Base-by-base conservation (phyloP, 2,888 invertebrate genomes). In the Metellina segmentata region DNA sequence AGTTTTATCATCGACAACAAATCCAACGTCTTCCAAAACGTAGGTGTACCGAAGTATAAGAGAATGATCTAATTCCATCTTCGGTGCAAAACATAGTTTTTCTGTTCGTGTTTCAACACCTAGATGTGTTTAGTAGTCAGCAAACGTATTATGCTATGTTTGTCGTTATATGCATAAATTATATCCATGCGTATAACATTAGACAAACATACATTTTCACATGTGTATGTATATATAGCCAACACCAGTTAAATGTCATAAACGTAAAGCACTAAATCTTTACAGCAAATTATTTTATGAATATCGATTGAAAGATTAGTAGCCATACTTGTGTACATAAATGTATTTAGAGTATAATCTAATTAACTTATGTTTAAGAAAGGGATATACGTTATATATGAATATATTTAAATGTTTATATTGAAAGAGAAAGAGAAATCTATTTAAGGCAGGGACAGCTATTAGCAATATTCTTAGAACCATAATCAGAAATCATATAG, bases 11-110 rank as follows among this genome's bases (percentile, higher is more conserved):
- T 91, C 88, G 49, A 69, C 92, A 86, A 81, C 82, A 86, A 92
- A 92, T 92, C 92, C 92, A 92, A 83, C 52, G 92, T 92, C 92
- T 92, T 92, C 92, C 92, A 92, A 89, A 92, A 72, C 74, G 69
- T 92, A 92, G 92, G 7, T 48, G 70, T 71, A 74, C 69, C 81
- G 51, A 91, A 82, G 91, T 82, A 82, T 91, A 86, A 91, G 91
- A 82, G 91, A 87, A 91, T 77, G 19, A 53, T 71, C 70, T 78
- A 16, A 49, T 91, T 86, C 86, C 86, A 52, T 77, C 86, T 82
- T 82, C 70, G 81, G 48, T 48, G 69, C 75, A 69, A 72, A 53
- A 81, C 7, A 70, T 71, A 85, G 70, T 52, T 78, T 34, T 91
- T 90, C 72, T 81, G 81, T 90, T 74, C 52, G 74, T 81, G 81